phyloP scores from a whole-genome alignment of 1,140 invertebrate species.

The Monomorium pharaonis region DNA sequence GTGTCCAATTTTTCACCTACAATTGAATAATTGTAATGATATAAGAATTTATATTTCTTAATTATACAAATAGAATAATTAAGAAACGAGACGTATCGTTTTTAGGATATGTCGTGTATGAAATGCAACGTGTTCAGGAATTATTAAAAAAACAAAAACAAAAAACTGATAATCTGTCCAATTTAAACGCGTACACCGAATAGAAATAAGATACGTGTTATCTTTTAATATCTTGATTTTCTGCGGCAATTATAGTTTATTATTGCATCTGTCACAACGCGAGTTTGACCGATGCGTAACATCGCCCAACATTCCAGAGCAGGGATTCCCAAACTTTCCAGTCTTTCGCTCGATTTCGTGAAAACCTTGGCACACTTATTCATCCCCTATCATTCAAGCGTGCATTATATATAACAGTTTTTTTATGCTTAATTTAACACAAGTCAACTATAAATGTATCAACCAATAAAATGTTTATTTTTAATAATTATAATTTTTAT shows the following conservation, averaged over 20 bases:
- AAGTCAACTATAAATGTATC: not conserved
- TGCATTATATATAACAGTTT: not conserved
- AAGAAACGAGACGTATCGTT: not conserved
- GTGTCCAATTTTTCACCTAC: not conserved
- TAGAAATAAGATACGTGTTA: not conserved
- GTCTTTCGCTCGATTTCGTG: not conserved
- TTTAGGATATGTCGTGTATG: not conserved
- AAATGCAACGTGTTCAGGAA: not conserved
- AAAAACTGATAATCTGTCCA: not conserved
- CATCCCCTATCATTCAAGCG: not conserved
- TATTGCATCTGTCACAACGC: conserved; percentile 12
- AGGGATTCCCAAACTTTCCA: conserved; percentile 12
- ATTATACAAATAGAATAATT: not conserved
- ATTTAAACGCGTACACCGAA: not conserved
- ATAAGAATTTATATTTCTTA: not conserved
- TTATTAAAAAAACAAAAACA: not conserved
- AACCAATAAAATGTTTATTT: not conserved
- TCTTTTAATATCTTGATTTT: conserved; percentile 10
- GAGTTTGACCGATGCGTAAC: not conserved
- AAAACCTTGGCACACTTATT: conserved; percentile 5
- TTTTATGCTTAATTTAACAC: not conserved
- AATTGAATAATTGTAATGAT: not conserved
- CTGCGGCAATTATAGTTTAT: conserved; percentile 7
- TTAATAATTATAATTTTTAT: not conserved
- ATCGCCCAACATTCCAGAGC: not conserved